Conservation (phyloP, 2,113 vertebrate genomes). For the Maylandia zebra region DNA sequence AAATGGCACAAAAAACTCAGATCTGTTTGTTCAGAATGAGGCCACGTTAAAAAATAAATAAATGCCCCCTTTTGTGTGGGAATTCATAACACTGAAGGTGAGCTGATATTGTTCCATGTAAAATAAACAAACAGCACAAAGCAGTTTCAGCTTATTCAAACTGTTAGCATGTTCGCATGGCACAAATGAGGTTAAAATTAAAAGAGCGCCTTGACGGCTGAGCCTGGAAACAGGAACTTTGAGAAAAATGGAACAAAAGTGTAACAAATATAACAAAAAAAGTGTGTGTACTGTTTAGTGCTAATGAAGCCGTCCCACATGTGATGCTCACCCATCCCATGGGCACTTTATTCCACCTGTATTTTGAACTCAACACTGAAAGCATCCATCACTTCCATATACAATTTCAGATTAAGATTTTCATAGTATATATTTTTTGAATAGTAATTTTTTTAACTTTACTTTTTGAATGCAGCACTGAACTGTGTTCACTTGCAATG, state of each 20-base stretch:
- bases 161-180: not conserved
- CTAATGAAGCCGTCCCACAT: not conserved
- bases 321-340: not conserved
- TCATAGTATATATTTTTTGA: not conserved
- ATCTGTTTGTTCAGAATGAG: not conserved
- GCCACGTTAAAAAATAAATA: fast-evolving
- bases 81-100: not conserved
- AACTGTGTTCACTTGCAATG: not conserved
- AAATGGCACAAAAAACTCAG: not conserved
- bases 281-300: not conserved
- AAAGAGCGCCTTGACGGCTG: not conserved
- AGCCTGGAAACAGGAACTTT: not conserved
- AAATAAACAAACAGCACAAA: not conserved
- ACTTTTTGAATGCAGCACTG: not conserved
- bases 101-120: not conserved
- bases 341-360: not conserved
- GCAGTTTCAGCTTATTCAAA: not conserved
- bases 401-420: not conserved
- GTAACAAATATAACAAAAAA: not conserved
- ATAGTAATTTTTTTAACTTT: not conserved
- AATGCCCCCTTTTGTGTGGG: fast-evolving
- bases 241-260: not conserved
- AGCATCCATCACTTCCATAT: fast-evolving
- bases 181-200: not conserved
- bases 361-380: not conserved